Percentiles rank a stretch among this genome's conserved stretches.
Conservation (phyloP, 2,113 vertebrate genomes). For the Sander vitreus region DNA sequence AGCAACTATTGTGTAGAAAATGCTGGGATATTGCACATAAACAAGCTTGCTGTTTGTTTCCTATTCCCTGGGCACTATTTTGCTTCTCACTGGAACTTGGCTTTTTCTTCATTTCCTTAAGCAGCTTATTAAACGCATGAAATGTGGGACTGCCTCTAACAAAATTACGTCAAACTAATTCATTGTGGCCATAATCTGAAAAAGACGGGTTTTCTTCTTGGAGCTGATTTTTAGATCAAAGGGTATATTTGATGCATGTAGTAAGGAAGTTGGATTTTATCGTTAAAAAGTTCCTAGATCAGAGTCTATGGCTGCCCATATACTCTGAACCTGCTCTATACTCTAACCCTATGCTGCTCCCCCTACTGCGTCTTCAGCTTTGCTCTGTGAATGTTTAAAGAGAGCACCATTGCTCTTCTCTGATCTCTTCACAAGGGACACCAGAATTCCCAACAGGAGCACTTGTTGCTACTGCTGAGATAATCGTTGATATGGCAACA, state of each 20-base stretch:
- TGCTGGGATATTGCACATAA: constrained; percentile 7
- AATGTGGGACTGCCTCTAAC: constrained; percentile 44
- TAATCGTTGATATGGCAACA: constrained; percentile 78
- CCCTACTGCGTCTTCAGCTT: constrained; percentile 25
- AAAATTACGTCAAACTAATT: constrained; percentile 32
- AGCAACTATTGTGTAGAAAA: constrained; percentile 32
- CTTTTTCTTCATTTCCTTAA: constrained; percentile 37
- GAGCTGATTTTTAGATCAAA: constrained; percentile 31
- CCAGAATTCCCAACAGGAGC: constrained; percentile 56
- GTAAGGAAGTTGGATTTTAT: not conserved
- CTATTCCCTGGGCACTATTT: constrained; percentile 22
- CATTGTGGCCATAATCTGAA: constrained; percentile 21
- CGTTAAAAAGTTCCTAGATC: constrained; percentile 10
- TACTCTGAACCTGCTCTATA: constrained; percentile 2
- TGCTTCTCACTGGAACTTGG: constrained; percentile 9
- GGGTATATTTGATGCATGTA: constrained; percentile 1
- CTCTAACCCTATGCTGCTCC: constrained; percentile 10
- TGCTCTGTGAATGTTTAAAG: constrained; percentile 60
- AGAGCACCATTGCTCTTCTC: constrained; percentile 48
- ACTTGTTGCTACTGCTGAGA: constrained; percentile 71
- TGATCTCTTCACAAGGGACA: constrained; percentile 64
- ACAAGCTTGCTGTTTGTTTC: constrained; percentile 44
- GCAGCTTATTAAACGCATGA: constrained; percentile 60
- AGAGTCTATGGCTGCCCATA: not conserved
- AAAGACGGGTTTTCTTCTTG: constrained; percentile 15